A percentile compares a stretch with the other conserved stretches of the same genome.
phyloP scores from a whole-genome alignment of 2,797 vertebrate genomes.

The Urocyon cinereoargenteus region DNA sequence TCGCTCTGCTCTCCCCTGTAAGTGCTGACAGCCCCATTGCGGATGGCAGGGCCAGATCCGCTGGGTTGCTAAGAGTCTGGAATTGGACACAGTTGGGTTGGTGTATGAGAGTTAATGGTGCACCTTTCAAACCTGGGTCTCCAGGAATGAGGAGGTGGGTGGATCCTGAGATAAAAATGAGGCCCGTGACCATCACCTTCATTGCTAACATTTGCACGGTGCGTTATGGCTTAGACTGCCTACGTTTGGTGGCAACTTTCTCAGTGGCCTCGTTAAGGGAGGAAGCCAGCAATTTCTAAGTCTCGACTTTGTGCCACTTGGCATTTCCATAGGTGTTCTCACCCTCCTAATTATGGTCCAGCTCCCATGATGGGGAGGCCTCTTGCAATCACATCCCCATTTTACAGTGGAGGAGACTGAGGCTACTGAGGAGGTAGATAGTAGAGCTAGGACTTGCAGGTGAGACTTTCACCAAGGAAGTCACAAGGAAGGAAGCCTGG shows the following conservation, averaged over 20 bases:
- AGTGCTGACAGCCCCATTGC: not conserved
- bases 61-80: not conserved
- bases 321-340: not conserved
- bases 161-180: not conserved
- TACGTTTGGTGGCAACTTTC: not conserved
- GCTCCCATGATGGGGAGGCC: not conserved
- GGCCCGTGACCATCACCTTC: not conserved
- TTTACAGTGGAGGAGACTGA: not conserved
- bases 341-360: not conserved
- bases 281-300: not conserved
- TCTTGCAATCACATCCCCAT: not conserved
- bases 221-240: rapidly evolving
- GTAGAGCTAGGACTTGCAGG: not conserved
- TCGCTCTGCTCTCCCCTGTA: not conserved
- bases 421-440: not conserved
- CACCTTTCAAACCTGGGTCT: not conserved
- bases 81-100: not conserved
- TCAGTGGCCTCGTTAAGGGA: not conserved
- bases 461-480: not conserved
- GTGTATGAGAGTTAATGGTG: not conserved
- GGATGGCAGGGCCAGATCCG: not conserved
- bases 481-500: not conserved
- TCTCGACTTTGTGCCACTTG: not conserved
- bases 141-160: not conserved
- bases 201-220: not conserved